Evolutionary conservation across 1,140 invertebrate species (phyloP), one percentile per base, ranked within the genome.

Genomic region (Scaptomyza hsui): DNA sequence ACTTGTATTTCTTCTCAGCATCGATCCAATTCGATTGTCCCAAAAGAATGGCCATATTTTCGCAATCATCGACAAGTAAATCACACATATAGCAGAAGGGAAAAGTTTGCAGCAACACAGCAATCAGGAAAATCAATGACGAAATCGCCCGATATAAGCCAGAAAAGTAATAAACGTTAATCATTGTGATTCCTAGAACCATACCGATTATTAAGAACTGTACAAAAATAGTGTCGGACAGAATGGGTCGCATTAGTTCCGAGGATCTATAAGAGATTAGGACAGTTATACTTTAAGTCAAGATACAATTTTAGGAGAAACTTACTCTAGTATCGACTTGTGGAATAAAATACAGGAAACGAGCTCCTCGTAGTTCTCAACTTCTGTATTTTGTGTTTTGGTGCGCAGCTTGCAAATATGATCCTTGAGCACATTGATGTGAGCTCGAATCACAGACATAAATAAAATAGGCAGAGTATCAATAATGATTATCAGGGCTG

Each of bases 351-450:
- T 29, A 7, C 26, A 29, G 6, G 26, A 9, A 1, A 29, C 9
- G 6, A 29, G 26, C 26, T 7, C 7, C 7, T 29, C 1, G 9
- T 29, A 29, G 26, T 29, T 29, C 6, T 29, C 26, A 29, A 1
- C 26, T 29, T 29, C 26, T 9, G 26, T 29, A 9, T 9, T 9
- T 0, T 9, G 15, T 0, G 47, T 9, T 24, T 76, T 41, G 0
- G 16, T 57, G 10, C 80, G 59, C 0, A 83, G 48, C 12, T 41
- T 39, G 0, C 42, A 18, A 0, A 83, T 49, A 2, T 72, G n/a
- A 3, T 21, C 5, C 2, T 13, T 44, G 0, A 83, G 29, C 1
- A 78, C 37, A 5, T 65, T 47, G 2, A 83, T 37, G n/a, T 79
- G 72, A 3, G 5, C 26, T 9, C 26, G 5, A 29, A 29, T 29